Conservation (phyloP, 2,113 vertebrate genomes). For the Alouatta palliata region DNA sequence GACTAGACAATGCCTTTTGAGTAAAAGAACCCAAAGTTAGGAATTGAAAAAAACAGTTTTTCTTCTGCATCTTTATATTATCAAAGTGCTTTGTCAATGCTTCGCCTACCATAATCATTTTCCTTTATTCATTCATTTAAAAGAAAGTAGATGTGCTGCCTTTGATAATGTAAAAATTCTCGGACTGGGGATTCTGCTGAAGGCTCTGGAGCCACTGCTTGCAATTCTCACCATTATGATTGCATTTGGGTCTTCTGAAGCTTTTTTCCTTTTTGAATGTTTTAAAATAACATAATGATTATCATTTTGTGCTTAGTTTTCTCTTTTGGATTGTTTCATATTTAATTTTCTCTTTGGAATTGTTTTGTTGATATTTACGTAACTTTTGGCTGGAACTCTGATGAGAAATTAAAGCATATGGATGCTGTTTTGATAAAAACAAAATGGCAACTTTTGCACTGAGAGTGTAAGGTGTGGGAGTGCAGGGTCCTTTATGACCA, state of each 20-base stretch:
- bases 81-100: background rate
- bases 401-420: constrained; percentile 24
- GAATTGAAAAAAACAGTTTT: background rate
- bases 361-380: constrained; percentile 33
- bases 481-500: too few species aligned
- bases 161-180: background rate
- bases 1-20: background rate
- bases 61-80: background rate
- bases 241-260: background rate
- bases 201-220: background rate
- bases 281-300: background rate
- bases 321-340: background rate
- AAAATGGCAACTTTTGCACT: constrained; percentile 12
- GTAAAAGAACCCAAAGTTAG: background rate
- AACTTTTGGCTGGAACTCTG: background rate
- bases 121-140: background rate
- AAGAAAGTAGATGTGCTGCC: background rate
- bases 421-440: constrained; percentile 18
- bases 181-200: background rate
- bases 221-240: background rate
- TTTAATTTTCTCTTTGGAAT: constrained; percentile 25
- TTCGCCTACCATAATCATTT: background rate
- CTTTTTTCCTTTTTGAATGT: background rate
- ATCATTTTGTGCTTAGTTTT: constrained; percentile 34
- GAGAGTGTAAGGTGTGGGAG: too few species aligned